Evolutionary conservation across 92 coral and sea anemone species (phyloP).

Genomic region (Umimayanthus chanpuru): DNA sequence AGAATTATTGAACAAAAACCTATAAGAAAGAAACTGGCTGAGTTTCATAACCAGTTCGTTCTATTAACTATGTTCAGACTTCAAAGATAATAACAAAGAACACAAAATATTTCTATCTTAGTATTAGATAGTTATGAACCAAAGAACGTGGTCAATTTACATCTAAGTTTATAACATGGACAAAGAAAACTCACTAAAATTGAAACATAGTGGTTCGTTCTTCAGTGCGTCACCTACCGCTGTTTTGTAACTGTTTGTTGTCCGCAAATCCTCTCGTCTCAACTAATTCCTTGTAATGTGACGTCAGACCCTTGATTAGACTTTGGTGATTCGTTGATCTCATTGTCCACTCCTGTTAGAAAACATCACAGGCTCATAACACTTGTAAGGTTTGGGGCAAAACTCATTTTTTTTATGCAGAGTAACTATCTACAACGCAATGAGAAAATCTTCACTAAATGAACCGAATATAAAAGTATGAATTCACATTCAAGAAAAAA

Average conservation of each 20-base stretch:
- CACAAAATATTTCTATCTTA: not conserved
- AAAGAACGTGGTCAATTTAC: too few relatives aligned
- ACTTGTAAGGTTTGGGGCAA: too few relatives aligned
- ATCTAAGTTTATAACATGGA: not conserved
- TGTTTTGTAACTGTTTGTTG: conserved; percentile 83
- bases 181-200: not conserved
- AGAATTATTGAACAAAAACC: too few relatives aligned
- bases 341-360: conserved; percentile 88
- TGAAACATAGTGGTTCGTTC: not conserved
- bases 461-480: too few relatives aligned
- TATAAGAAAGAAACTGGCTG: too few relatives aligned
- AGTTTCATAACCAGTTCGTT: too few relatives aligned
- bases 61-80: not conserved
- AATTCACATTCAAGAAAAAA: not conserved
- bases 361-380: not conserved
- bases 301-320: conserved; percentile 77
- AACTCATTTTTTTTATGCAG: too few relatives aligned
- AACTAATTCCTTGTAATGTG: conserved; percentile 73
- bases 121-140: too few relatives aligned
- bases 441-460: too few relatives aligned
- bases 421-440: not conserved
- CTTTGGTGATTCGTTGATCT: conserved; percentile 87
- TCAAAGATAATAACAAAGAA: too few relatives aligned
- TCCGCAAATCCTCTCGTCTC: conserved; percentile 73
- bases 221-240: conserved; percentile 46